A percentile compares a stretch with the other conserved stretches of the same genome.
Conservation (phyloP, 2,113 vertebrate genomes). For the Halichoerus grypus region DNA sequence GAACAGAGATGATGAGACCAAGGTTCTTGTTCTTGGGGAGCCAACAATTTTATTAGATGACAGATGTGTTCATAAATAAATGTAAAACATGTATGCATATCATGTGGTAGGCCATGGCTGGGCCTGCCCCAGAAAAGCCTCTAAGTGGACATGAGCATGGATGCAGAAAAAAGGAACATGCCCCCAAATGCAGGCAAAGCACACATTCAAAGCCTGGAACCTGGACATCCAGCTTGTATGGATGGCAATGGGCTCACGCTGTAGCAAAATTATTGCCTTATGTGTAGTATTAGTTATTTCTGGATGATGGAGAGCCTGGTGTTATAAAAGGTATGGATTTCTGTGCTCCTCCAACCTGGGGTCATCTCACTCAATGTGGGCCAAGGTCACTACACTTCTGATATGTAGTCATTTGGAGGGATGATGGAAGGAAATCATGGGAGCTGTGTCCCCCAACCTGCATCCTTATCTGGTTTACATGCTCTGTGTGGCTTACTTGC, state of each 20-base stretch:
- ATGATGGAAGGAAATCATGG: background rate
- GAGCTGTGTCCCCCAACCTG: background rate
- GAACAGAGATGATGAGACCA: background rate
- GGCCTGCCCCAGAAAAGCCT: background rate
- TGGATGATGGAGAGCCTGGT: background rate
- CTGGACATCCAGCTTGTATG: background rate
- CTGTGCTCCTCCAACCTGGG: background rate
- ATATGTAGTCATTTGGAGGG: background rate
- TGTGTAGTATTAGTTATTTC: background rate
- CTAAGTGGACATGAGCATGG: background rate
- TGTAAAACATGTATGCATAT: background rate
- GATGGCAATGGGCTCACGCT: background rate
- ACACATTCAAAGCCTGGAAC: background rate
- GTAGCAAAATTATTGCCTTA: background rate
- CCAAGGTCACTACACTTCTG: background rate
- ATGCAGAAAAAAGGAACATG: background rate
- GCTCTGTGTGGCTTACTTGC: background rate
- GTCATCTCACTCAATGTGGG: background rate
- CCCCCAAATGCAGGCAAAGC: background rate
- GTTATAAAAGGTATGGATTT: background rate
- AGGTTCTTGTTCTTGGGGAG: background rate
- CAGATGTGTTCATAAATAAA: background rate
- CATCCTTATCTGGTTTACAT: background rate
- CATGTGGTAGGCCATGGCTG: background rate
- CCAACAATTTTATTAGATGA: background rate